Percentiles rank a stretch among this genome's conserved stretches.
These are phyloP conservation scores for Athene noctua DNA, from an alignment of 2,113 vertebrate genomes.

Conservation along the genomic window DNA sequence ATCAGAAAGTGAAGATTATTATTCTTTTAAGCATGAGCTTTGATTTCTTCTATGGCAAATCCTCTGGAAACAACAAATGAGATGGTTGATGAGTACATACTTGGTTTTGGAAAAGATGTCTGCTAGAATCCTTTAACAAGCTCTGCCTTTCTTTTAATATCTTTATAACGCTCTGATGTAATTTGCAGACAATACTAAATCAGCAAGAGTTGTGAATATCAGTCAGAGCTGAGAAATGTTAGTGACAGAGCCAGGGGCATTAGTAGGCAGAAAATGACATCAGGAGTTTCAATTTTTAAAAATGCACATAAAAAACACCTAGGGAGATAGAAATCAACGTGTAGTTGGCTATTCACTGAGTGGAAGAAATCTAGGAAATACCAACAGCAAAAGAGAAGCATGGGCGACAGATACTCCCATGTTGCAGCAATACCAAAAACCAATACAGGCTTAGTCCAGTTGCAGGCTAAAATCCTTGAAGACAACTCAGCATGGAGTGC, in stretches of 20 bases:
- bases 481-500: rapidly evolving
- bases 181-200: conserved; percentile 42
- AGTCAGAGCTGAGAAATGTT: background rate
- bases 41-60: background rate
- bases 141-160: background rate
- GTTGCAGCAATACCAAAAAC: background rate
- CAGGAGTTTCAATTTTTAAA: background rate
- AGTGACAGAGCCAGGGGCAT: background rate
- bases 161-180: background rate
- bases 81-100: background rate
- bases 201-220: background rate
- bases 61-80: background rate
- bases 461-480: background rate
- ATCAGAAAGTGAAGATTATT: background rate
- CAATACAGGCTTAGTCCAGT: background rate
- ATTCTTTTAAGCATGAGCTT: background rate
- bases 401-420: background rate
- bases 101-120: background rate
- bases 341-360: background rate
- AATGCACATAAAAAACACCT: conserved; percentile 11
- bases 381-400: background rate
- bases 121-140: background rate
- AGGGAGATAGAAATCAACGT: background rate
- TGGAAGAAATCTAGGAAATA: background rate
- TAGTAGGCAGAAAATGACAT: conserved; percentile 34